Percentiles rank a stretch among this genome's conserved stretches.
Evolutionary conservation across 2,797 vertebrate genomes (phyloP).

Genomic region (Trichosurus vulpecula): DNA sequence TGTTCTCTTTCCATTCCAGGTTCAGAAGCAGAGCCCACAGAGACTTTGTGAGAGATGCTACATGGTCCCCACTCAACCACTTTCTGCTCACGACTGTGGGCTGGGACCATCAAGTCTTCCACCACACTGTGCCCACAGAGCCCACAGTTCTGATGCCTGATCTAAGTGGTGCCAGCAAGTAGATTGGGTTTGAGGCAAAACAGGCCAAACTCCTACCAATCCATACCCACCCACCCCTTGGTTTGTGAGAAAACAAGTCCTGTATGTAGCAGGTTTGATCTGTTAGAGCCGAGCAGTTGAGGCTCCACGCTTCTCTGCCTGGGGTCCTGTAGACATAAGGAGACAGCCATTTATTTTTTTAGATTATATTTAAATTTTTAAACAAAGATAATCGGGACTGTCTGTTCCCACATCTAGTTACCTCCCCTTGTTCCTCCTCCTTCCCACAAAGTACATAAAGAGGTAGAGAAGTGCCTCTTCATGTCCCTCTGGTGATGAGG

Average conservation of each 20-base stretch:
- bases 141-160: conserved; percentile 69
- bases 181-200: conserved; percentile 68
- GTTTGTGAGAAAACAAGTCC: conserved; percentile 41
- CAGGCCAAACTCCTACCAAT: neutral
- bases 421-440: neutral
- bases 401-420: neutral
- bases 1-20: conserved; percentile 80
- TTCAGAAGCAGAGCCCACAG: conserved; percentile 90
- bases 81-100: conserved; percentile 92
- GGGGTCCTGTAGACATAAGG: neutral
- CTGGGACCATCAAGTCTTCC: conserved; percentile 97
- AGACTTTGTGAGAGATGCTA: conserved; percentile 93
- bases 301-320: neutral
- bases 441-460: neutral
- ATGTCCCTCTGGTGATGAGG: neutral
- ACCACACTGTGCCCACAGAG: conserved; percentile 87
- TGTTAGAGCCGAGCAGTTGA: neutral
- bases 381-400: neutral
- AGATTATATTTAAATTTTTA: neutral
- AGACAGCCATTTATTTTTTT: conserved; percentile 11
- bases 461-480: neutral
- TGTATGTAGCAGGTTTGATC: neutral
- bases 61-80: conserved; percentile 90
- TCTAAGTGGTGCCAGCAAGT: conserved; percentile 80
- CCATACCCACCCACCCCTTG: neutral